A percentile compares a stretch with the other conserved stretches of the same genome.
Evolutionary conservation across 2,113 vertebrate genomes (phyloP).

Genomic region (Dasyurus viverrinus): DNA sequence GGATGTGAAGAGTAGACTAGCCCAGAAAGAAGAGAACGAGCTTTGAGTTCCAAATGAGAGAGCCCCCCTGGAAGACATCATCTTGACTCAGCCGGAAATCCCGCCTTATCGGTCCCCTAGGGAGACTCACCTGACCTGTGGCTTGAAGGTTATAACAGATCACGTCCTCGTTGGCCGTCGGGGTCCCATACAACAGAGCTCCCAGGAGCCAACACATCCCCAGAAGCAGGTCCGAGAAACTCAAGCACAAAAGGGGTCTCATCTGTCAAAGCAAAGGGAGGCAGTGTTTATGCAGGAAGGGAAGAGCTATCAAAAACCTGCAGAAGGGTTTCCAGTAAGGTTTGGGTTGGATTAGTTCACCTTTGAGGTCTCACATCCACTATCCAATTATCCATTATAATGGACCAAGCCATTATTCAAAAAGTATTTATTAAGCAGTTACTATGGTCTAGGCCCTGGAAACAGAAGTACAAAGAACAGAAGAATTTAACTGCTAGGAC

Average conservation of each 20-base stretch:
- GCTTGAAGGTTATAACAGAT: slow-evolving; percentile 92
- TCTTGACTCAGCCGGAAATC: slow-evolving; percentile 1
- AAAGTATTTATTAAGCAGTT: not conserved
- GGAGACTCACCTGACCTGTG: slow-evolving; percentile 86
- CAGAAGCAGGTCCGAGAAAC: slow-evolving; percentile 89
- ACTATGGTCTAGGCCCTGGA: not conserved
- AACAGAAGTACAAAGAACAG: not conserved
- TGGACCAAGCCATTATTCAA: not conserved
- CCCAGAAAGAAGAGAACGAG: slow-evolving; percentile 19
- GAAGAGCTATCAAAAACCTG: not conserved
- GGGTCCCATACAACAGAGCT: slow-evolving; percentile 83
- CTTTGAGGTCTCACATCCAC: not conserved
- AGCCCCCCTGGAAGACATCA: not conserved
- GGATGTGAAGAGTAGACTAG: not conserved
- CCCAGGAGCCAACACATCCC: slow-evolving; percentile 90
- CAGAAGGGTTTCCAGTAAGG: not conserved
- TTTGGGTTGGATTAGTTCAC: not conserved
- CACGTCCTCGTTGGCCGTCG: slow-evolving; percentile 69
- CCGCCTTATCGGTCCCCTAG: not conserved
- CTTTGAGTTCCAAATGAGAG: slow-evolving; percentile 23
- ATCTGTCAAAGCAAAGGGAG: slow-evolving; percentile 78
- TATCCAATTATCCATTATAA: too few species aligned
- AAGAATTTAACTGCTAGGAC: not conserved
- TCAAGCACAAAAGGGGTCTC: slow-evolving; percentile 90
- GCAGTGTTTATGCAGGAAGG: not conserved